Evolutionary conservation across 2,797 vertebrate species (phyloP).

Genomic region (Rallus crepitans): DNA sequence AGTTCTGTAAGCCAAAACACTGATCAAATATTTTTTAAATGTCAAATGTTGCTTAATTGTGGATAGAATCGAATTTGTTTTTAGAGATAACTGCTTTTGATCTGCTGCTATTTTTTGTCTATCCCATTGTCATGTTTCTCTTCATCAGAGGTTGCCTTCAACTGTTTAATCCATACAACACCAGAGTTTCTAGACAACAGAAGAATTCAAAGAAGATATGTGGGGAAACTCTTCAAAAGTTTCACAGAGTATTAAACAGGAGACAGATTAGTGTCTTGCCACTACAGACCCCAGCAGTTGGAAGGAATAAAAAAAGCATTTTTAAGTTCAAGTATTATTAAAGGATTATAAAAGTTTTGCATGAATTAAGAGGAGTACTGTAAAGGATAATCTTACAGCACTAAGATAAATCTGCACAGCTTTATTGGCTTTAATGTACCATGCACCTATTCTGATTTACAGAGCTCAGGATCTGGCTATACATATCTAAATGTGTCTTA

Average conservation of each 20-base stretch:
- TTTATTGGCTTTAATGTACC: not conserved
- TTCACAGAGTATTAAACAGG: not conserved
- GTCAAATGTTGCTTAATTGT: conserved; percentile 75
- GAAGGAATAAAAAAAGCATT: not conserved
- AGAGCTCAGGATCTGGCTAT: not conserved
- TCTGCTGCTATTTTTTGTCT: conserved; percentile 30
- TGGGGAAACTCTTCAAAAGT: conserved; percentile 10
- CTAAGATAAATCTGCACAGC: not conserved
- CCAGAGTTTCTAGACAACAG: conserved; percentile 8
- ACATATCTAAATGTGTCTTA: not conserved
- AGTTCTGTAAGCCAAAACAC: conserved; percentile 76
- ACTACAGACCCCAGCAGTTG: not conserved
- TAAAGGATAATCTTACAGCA: not conserved
- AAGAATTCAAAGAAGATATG: not conserved
- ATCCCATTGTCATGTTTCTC: conserved; percentile 42
- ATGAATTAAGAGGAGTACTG: not conserved
- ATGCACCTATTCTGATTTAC: not conserved
- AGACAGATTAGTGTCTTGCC: not conserved
- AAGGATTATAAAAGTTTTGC: conserved; percentile 14
- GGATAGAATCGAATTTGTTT: conserved; percentile 66
- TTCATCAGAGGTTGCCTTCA: conserved; percentile 37
- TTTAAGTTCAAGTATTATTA: not conserved
- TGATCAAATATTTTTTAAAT: conserved; percentile 79
- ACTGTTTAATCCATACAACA: conserved; percentile 24
- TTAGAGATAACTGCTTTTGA: conserved; percentile 63